A percentile compares a stretch with the other conserved stretches of the same genome.
These are phyloP conservation scores for Drosophila mayaguana DNA, from an alignment of 2,888 invertebrate genomes.

Conservation along the genomic window DNA sequence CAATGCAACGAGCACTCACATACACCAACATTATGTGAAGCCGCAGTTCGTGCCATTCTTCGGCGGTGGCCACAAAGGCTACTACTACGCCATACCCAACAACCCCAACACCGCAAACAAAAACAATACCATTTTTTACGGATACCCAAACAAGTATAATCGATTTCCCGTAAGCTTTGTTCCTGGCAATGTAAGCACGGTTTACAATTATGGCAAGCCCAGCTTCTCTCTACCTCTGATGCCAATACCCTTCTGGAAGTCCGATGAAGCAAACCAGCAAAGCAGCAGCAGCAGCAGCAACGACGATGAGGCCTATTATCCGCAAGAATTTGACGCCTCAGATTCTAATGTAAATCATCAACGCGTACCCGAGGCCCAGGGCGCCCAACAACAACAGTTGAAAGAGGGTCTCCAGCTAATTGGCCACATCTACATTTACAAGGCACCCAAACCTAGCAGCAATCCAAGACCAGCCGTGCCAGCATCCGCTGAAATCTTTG, in stretches of 20 bases:
- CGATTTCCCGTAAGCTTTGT: not conserved
- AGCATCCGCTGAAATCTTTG: not conserved
- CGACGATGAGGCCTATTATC: constrained; percentile 4
- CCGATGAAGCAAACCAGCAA: not conserved
- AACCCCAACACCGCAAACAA: not conserved
- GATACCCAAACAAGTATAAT: not conserved
- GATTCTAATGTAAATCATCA: not conserved
- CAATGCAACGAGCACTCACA: not conserved
- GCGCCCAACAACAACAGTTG: not conserved
- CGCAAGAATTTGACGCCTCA: not conserved
- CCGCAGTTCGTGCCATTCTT: constrained; percentile 36
- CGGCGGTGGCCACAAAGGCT: not conserved
- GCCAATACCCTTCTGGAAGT: constrained; percentile 60
- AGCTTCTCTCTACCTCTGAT: constrained; percentile 43
- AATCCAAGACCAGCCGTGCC: not conserved
- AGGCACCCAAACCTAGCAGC: constrained; percentile 5
- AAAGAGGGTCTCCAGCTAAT: constrained; percentile 32
- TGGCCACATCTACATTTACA: constrained; percentile 49
- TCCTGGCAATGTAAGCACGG: not conserved
- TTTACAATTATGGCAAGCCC: constrained; percentile 10
- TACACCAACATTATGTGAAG: constrained; percentile 21
- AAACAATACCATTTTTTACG: not conserved
- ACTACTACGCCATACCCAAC: not conserved
- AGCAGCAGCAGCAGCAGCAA: not conserved
- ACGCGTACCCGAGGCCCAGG: not conserved